Evolutionary conservation across 2,113 vertebrate species (phyloP), one percentile per base, ranked within the genome.

Genomic region (Prunella himalayana): DNA sequence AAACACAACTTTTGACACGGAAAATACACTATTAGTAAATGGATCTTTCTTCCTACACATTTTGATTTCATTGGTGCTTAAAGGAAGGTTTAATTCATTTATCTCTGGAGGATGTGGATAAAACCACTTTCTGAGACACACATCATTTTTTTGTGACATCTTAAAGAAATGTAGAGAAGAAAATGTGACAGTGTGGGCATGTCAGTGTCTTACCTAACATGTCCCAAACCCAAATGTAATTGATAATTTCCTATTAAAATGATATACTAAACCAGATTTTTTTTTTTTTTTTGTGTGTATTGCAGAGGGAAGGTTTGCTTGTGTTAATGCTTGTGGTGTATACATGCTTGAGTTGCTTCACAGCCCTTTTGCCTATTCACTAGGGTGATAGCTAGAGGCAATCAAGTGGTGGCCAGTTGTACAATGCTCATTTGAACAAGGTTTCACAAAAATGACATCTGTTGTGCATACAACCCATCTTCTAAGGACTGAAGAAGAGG

Each of bases 81-180:
- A 91, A 89, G 70, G 59, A 93, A 90, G 20, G n/a, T 90, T 96
- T 96, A 93, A 92, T 97, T 91, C 66, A 92, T 97, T 90, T 91
- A 39, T 87, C 77, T 95, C 84, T 93, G 64, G 51, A 50, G 45
- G 45, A 86, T 87, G 90, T 94, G 78, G 90, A 97, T 93, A 95
- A 97, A 95, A 95, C 51, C 31, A 41, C 83, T 90, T 88, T 88
- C 44, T 90, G 61, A 90, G 75, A 78, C 31, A 71, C 9, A 21
- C 28, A 39, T 75, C 0, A 41, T 39, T 82, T 95, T 72, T 95
- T 90, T 9, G 28, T 96, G 88, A 71, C 53, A 60, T 56, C 56
- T 84, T 60, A 47, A 85, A 76, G 49, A 61, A 92, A 81, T 23
- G 0, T 11, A 33, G 27, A 37, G 51, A 92, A 75, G n/a, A 83